Percentiles rank a stretch among this genome's conserved stretches.
Evolutionary conservation across 1,140 invertebrate species (phyloP).

Genomic region (Whitmania pigra): DNA sequence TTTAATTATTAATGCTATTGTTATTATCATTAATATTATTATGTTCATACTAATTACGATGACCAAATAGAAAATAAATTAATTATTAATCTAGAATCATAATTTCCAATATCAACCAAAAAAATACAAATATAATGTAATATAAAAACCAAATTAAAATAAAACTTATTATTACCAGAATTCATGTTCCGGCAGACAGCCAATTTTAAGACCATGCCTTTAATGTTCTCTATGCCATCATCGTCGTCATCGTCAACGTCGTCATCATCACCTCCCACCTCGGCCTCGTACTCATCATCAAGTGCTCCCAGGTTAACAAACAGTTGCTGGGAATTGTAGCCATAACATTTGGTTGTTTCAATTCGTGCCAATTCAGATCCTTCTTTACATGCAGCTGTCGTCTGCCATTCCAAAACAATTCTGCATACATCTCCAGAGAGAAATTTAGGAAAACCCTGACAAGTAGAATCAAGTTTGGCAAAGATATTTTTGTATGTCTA

Average conservation of each 20-base stretch:
- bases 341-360: background rate
- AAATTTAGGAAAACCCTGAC: too few relatives aligned
- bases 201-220: background rate
- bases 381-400: too few relatives aligned
- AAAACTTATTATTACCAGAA: background rate
- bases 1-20: background rate
- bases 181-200: background rate
- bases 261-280: background rate
- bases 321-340: background rate
- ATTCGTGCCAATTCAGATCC: too few relatives aligned
- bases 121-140: background rate
- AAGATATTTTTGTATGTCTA: too few relatives aligned
- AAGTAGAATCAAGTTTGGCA: too few relatives aligned
- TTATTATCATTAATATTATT: background rate
- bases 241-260: background rate
- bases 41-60: background rate
- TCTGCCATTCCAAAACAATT: too few relatives aligned
- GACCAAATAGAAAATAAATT: background rate
- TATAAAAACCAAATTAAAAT: background rate
- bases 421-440: too few relatives aligned
- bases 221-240: slow-evolving; percentile 2
- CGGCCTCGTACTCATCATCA: background rate
- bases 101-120: background rate
- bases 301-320: background rate
- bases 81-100: background rate